Percentiles rank a stretch among this genome's conserved stretches.
Conservation (phyloP, 1,140 invertebrate species). For the Heliothis virescens region DNA sequence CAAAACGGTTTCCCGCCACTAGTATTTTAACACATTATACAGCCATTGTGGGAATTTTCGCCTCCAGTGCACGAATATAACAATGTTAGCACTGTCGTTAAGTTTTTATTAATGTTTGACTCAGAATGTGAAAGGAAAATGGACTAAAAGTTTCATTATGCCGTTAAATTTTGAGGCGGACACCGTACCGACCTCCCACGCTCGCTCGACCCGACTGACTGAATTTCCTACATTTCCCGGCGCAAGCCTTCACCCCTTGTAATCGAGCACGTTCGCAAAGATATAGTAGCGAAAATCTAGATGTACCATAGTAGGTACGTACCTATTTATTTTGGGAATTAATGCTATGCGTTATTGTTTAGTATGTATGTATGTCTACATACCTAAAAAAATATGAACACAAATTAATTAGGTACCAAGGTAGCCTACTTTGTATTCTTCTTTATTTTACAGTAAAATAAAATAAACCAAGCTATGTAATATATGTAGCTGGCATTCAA, state of each 20-base stretch:
- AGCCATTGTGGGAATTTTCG: slow-evolving; percentile 56
- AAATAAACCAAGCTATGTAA: no score
- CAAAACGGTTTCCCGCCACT: slow-evolving; percentile 85
- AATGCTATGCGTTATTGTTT: no score
- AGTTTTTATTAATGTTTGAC: slow-evolving; percentile 54
- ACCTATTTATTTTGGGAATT: background rate
- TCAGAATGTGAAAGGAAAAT: slow-evolving; percentile 71
- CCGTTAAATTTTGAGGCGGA: slow-evolving; percentile 61
- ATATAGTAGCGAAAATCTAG: slow-evolving; percentile 72
- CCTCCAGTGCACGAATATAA: slow-evolving; percentile 43
- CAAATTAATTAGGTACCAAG: no score
- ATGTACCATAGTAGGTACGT: slow-evolving; percentile 50
- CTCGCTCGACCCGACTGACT: slow-evolving; percentile 81
- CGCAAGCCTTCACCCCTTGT: slow-evolving; percentile 85
- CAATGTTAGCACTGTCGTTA: slow-evolving; percentile 53
- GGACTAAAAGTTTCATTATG: slow-evolving; percentile 79
- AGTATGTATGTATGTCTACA: no score
- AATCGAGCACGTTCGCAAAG: slow-evolving; percentile 82
- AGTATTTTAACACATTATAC: slow-evolving; percentile 76
- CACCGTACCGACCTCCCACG: slow-evolving; percentile 70
- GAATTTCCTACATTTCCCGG: slow-evolving; percentile 84
- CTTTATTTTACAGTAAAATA: no score
- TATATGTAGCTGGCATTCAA: no score
- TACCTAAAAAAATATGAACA: no score
- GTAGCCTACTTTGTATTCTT: no score